phyloP scores from a whole-genome alignment of 1,140 invertebrate genomes.

The Physella acuta region DNA sequence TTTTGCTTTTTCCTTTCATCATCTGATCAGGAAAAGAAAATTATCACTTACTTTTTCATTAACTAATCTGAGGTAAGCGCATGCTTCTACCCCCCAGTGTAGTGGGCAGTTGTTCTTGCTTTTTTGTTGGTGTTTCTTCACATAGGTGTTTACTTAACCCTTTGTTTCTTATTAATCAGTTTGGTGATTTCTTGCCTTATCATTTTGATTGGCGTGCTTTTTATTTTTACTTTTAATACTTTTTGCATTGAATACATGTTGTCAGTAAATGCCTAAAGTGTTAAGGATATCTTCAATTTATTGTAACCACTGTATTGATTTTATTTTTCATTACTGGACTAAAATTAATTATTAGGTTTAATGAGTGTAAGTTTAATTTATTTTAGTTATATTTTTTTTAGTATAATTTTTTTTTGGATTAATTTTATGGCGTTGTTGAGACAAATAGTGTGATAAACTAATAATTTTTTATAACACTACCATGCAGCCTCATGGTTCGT shows the following conservation, averaged over 20 bases:
- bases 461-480: too few relatives aligned
- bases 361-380: too few relatives aligned
- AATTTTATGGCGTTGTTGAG: too few relatives aligned
- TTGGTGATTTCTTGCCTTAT: background rate
- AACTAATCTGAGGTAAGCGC: constrained; percentile 18
- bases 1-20: background rate
- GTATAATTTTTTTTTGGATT: too few relatives aligned
- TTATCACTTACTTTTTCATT: constrained; percentile 23
- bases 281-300: too few relatives aligned
- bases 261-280: background rate
- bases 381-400: too few relatives aligned
- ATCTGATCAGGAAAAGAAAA: constrained; percentile 6
- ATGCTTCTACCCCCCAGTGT: background rate
- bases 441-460: too few relatives aligned
- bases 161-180: background rate
- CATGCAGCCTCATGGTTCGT: too few relatives aligned
- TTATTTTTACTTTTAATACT: background rate
- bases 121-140: constrained; percentile 1
- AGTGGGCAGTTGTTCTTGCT: constrained; percentile 1
- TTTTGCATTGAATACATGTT: background rate
- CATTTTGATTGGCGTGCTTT: background rate
- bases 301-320: too few relatives aligned
- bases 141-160: background rate
- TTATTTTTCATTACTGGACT: too few relatives aligned
- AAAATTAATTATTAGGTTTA: too few relatives aligned